Base-by-base conservation (phyloP, 2,888 invertebrate genomes). In the Pogonocherus hispidulus region DNA sequence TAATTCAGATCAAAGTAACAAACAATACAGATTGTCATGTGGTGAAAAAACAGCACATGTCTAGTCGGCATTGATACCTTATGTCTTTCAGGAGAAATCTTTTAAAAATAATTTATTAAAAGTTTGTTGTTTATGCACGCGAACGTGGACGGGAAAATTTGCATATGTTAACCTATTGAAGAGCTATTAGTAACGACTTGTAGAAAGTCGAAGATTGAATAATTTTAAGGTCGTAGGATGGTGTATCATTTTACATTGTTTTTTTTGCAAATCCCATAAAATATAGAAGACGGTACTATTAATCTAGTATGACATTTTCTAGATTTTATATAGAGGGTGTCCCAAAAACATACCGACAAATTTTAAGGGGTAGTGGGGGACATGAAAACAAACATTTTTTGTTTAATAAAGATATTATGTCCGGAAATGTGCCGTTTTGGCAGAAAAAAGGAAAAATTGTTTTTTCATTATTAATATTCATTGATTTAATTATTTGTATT, bases 1-100 rank as follows among this genome's bases (percentile, higher is more conserved):
- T 72, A 72, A 71, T 75, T 68, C 70, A 72, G 69, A 73, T 68
- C 70, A 66, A 69, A 70, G 67, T 67, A 65, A 71, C 67, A 73
- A 74, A 69, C 69, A 69, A 67, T 69, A 63, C 52, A 46, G 57
- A 41, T 22, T 49, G 63, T 49, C 63, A n/a, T 41, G 18, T 37
- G 49, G 9, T 35, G 23, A 32, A 64, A 64, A 63, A 55, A 46
- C 8, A 11, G 22, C 41, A n/a, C 54, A 54, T 44, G 63, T 52
- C 46, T 54, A 16, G 11, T 32, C 37, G 46, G 23, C 22, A 56
- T 22, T 49, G 57, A 65, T 65, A 56, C 57, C 46, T 46, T 41
- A 37, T 49, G 49, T 49, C 35, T 32, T 32, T 20, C 32, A 32
- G 32, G 55, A 46, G 47, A 52, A 47, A 47, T 16, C 18, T 8